Percentiles rank a stretch among this genome's conserved stretches.
Conservation (phyloP, 2,888 invertebrate genomes). For the Craniophora ligustri region DNA sequence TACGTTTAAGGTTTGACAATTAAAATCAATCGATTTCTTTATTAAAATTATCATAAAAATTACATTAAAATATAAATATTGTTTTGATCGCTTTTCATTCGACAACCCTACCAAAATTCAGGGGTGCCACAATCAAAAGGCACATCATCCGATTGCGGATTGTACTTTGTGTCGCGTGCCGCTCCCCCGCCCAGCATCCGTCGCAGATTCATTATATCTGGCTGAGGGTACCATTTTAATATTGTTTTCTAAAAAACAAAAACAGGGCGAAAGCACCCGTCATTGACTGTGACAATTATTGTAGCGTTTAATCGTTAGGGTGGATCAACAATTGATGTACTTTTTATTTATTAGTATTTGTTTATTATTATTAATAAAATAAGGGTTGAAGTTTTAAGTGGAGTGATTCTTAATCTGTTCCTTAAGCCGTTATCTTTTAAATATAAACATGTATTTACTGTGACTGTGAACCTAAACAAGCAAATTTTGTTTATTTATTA, state of each 20-base stretch:
- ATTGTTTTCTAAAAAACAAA: conserved; percentile 42
- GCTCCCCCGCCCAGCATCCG: conserved; percentile 32
- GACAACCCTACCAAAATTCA: conserved; percentile 60
- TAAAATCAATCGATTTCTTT: too few relatives aligned
- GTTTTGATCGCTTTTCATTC: neutral
- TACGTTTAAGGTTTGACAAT: too few relatives aligned
- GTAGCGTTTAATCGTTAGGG: conserved; percentile 34
- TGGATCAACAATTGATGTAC: conserved; percentile 38
- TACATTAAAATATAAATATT: neutral
- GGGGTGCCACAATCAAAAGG: conserved; percentile 73
- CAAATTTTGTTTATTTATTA: too few relatives aligned
- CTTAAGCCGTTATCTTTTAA: too few relatives aligned
- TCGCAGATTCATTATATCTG: conserved; percentile 51
- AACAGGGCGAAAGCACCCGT: conserved; percentile 16
- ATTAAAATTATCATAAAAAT: too few relatives aligned
- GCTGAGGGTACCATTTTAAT: conserved; percentile 45
- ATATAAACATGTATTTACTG: too few relatives aligned
- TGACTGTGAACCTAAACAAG: too few relatives aligned
- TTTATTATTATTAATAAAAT: conserved; percentile 35
- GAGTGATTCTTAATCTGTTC: too few relatives aligned
- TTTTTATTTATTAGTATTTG: conserved; percentile 20
- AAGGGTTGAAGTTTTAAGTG: conserved; percentile 1
- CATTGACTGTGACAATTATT: conserved; percentile 58
- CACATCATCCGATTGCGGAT: conserved; percentile 80
- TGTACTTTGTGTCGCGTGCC: conserved; percentile 56